These are phyloP conservation scores for Lepus americanus DNA, from an alignment of 2,113 vertebrate species.

Conservation along the genomic window DNA sequence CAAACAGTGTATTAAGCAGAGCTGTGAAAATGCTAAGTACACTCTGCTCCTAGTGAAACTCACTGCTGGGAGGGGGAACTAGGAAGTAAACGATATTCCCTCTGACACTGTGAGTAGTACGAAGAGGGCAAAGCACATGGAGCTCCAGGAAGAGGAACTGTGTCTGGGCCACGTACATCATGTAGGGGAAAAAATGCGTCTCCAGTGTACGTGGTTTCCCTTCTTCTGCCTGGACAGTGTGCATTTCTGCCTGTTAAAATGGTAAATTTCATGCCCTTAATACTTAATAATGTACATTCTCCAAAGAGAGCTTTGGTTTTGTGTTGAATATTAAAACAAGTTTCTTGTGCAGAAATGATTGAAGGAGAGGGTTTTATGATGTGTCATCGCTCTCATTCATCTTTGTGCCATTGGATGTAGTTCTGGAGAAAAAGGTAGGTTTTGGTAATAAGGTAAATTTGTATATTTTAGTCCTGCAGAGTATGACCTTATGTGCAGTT, in stretches of 20 bases:
- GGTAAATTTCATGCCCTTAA: constrained; percentile 19
- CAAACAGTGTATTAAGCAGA: constrained; percentile 4
- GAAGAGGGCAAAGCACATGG: not conserved
- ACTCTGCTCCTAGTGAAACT: not conserved
- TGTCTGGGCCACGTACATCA: not conserved
- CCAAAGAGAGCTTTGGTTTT: constrained; percentile 48
- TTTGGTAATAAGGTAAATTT: constrained; percentile 46
- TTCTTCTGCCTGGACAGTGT: not conserved
- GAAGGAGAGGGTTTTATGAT: constrained; percentile 16
- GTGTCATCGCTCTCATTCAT: constrained; percentile 18
- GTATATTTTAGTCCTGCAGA: constrained; percentile 4
- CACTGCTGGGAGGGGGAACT: not conserved
- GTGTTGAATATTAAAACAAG: constrained; percentile 15
- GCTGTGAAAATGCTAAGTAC: not conserved
- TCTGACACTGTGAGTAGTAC: constrained; percentile 9
- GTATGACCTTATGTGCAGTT: not conserved
- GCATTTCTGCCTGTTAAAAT: not conserved
- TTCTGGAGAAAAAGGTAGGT: constrained; percentile 38
- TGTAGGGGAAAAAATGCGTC: not conserved
- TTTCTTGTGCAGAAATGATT: constrained; percentile 12
- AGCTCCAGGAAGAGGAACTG: constrained; percentile 18
- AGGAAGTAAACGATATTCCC: not conserved
- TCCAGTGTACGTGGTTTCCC: not conserved
- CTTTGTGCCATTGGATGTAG: constrained; percentile 33
- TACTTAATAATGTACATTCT: constrained; percentile 47